Base-by-base conservation (phyloP, 2,797 vertebrate genomes). In the Crenichthys baileyi region DNA sequence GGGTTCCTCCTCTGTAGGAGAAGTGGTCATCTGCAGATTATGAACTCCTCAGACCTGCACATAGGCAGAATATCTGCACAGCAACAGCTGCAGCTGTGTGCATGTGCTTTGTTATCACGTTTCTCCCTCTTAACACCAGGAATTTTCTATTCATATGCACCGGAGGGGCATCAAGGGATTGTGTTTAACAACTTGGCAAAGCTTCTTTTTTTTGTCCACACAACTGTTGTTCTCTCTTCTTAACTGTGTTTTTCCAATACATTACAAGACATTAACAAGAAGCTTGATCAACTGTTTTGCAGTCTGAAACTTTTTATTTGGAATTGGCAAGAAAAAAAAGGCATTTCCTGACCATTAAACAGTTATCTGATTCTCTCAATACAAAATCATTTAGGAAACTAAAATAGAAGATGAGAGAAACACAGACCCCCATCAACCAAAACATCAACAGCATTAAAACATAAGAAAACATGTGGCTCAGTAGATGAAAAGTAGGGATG, bases 21-120 rank as follows among this genome's bases (percentile, higher is more conserved):
- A 53, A 61, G 50, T 80, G 85, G 80, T 84, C 83, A 83, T 67
- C 77, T 74, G 77, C 76, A 83, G 79, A 82, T 73, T 88, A 85
- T 82, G 87, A 89, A 87, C 83, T 80, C 77, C 75, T 56, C 80
- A 46, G 76, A 26, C 79, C 80, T 75, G 76, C 77, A 53, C 50
- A 0, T 31, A 72, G 67, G 75, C 70, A 65, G 41, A 68, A 31
- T 63, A 70, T 71, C 73, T 82, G 31, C 31, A 72, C 77, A 58
- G 77, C 75, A 84, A 78, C 76, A 83, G 58, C 70, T 63, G 36
- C 72, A 67, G 87, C 75, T 74, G 20, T 68, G 36, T 65, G 18
- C 44, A 50, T 26, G 58, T 51, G 39, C 50, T 60, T 76, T 73
- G 79, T 68, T 79, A 44, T 56, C 72, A 70, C 1, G 26, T 24